These are phyloP conservation scores for Nannoperca obscura DNA, from an alignment of 2,797 vertebrate species.

Conservation along the genomic window DNA sequence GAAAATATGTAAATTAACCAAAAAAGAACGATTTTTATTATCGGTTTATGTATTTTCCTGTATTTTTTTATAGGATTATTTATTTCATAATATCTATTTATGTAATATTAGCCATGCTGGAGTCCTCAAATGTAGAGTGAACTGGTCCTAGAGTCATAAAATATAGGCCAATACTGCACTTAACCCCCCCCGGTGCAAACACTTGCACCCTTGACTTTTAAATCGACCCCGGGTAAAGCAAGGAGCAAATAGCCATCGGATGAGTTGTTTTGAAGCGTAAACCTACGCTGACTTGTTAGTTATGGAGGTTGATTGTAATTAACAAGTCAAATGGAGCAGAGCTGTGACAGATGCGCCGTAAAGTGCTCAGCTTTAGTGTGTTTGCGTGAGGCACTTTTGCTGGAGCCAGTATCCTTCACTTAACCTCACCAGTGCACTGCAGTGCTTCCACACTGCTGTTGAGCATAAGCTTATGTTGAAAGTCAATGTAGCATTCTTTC, in stretches of 20 bases:
- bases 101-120: background rate
- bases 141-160: conserved; percentile 5
- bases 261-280: conserved; percentile 65
- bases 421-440: conserved; percentile 65
- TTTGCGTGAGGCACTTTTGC: conserved; percentile 43
- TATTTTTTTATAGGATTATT: background rate
- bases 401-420: conserved; percentile 69
- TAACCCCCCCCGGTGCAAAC: conserved; percentile 6
- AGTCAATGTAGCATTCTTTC: conserved; percentile 28
- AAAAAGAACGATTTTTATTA: background rate
- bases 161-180: conserved; percentile 32
- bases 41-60: background rate
- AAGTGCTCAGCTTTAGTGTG: conserved; percentile 65
- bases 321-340: conserved; percentile 84
- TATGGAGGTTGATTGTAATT: conserved; percentile 83
- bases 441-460: conserved; percentile 24
- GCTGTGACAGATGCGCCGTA: conserved; percentile 83
- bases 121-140: conserved; percentile 4
- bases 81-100: background rate
- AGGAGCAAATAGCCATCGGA: conserved; percentile 61
- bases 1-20: background rate
- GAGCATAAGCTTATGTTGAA: conserved; percentile 22
- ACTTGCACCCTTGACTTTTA: conserved; percentile 58
- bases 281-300: conserved; percentile 66
- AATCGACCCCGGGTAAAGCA: conserved; percentile 42